Conservation (phyloP, 1,140 invertebrate species). For the Portunus trituberculatus region DNA sequence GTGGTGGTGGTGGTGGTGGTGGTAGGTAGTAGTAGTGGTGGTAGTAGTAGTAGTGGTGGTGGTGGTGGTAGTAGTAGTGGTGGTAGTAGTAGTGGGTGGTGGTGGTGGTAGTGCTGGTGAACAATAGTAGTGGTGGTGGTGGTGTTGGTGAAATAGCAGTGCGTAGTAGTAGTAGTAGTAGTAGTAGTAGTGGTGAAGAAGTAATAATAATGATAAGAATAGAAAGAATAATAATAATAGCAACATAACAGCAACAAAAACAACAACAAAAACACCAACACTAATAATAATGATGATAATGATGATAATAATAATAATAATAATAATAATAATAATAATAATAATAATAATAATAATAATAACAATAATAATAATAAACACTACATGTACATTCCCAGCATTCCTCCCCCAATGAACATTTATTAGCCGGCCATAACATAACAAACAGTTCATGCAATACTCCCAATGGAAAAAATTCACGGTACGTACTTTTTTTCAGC, state of each 20-base stretch:
- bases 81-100: no score
- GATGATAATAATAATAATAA: constrained; percentile 10
- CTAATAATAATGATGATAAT: background rate
- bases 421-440: background rate
- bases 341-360: constrained; percentile 26
- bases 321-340: constrained; percentile 26
- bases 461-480: background rate
- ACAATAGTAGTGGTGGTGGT: no score
- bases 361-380: background rate
- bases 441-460: background rate
- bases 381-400: background rate
- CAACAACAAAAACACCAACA: background rate
- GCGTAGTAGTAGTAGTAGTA: background rate
- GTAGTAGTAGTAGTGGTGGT: no score
- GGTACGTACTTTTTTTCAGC: background rate
- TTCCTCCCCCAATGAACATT: background rate
- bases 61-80: background rate
- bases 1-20: no score
- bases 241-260: background rate
- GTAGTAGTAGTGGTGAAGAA: background rate
- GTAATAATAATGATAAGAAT: background rate
- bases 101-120: no score
- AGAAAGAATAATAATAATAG: background rate
- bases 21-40: no score
- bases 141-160: no score